Evolutionary conservation across 2,113 vertebrate species (phyloP).

Genomic region (Myrmecobius fasciatus): DNA sequence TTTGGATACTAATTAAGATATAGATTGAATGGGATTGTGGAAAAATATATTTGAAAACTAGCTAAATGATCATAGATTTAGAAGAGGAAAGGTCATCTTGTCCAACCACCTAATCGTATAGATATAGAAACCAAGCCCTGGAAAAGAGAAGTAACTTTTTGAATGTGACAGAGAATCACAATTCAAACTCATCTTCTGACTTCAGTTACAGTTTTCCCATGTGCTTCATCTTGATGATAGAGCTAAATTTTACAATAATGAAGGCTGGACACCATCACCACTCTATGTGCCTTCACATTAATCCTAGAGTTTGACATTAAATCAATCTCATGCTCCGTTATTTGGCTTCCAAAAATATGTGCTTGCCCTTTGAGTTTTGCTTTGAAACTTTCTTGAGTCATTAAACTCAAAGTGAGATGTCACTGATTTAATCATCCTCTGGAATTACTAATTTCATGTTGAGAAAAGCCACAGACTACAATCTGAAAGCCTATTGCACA

Average conservation of each 20-base stretch:
- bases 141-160: not conserved
- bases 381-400: not conserved
- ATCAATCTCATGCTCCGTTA: not conserved
- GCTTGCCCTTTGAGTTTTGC: not conserved
- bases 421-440: not conserved
- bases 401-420: not conserved
- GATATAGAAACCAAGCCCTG: not conserved
- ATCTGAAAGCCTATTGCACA: not conserved
- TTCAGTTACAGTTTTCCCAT: not conserved
- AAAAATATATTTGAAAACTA: not conserved
- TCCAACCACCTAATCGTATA: not conserved
- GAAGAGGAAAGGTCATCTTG: not conserved
- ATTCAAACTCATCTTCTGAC: not conserved
- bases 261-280: not conserved
- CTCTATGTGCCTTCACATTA: not conserved
- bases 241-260: not conserved
- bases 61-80: not conserved
- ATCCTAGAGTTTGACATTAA: not conserved
- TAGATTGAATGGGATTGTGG: not conserved
- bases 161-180: not conserved
- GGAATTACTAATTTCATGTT: not conserved
- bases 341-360: not conserved
- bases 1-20: not conserved
- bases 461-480: not conserved
- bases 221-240: not conserved